Base-by-base conservation (phyloP, 2,113 vertebrate genomes). In the Mesoclemmys tuberculata region DNA sequence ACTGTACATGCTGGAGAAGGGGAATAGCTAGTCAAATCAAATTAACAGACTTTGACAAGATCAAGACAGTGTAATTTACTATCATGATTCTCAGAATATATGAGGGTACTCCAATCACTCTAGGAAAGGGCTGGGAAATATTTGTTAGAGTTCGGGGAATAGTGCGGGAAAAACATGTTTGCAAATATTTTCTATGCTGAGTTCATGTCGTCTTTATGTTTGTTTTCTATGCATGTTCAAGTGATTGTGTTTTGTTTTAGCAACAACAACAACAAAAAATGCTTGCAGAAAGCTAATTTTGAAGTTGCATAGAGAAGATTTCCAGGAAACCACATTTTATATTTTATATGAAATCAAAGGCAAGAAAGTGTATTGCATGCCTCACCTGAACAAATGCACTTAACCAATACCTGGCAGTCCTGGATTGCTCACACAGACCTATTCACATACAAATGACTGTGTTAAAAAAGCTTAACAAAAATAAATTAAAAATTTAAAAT, bases 371-470 rank as follows among this genome's bases (percentile, higher is more conserved):
- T 41, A 75, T 75, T 44, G 10, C 41, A 75, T 1, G n/a, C 0
- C 0, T 29, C 8, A 35, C 82, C n/a, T 16, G 35, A 35, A 22
- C 21, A 16, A 74, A 35, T 7, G 24, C 46, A 84, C 51, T 19
- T 85, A 61, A 4, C 44, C 0, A 0, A 16, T 2, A 35, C n/a
- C 14, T 8, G 0, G 3, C 0, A 0, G 82, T 5, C 56, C 18
- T 0, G 5, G n/a, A 18, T 61, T 2, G 1, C 18, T 64, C 84
- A 71, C 4, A 0, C 31, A 31, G 80, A 2, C 29, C 3, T 77
- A 46, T 0, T 7, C 41, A 0, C 1, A 0, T 38, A 27, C 44
- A 46, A 77, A 77, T 29, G 41, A 46, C n/a, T 1, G 38, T 5
- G 6, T 29, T 44, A 41, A 7, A 4, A 35, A 29, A 14, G 24